phyloP scores from a whole-genome alignment of 2,888 invertebrate genomes.

The Bellardia bayeri region DNA sequence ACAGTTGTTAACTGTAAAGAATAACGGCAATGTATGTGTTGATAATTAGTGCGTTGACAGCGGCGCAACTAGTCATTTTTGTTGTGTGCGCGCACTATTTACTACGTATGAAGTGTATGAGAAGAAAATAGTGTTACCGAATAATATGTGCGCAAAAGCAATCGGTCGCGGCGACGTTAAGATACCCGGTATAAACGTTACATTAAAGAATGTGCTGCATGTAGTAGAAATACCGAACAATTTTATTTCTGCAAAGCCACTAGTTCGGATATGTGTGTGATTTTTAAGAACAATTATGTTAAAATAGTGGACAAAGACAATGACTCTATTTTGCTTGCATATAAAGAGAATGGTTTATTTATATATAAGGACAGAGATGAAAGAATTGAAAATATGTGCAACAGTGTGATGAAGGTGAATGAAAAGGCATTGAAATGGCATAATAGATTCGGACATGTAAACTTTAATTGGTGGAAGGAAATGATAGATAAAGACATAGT shows the following conservation, averaged over 20 bases:
- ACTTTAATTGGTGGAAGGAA: constrained; percentile 41
- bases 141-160: constrained; percentile 32
- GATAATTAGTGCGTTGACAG: constrained; percentile 51
- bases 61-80: constrained; percentile 21
- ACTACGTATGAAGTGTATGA: constrained; percentile 11
- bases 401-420: background rate
- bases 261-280: background rate
- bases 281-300: constrained; percentile 42
- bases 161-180: constrained; percentile 49
- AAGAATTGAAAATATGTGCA: constrained; percentile 24
- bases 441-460: constrained; percentile 49
- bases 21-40: background rate
- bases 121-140: constrained; percentile 31
- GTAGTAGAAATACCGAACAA: constrained; percentile 24
- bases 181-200: constrained; percentile 2
- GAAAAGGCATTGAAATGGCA: constrained; percentile 55
- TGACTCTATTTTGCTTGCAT: constrained; percentile 34
- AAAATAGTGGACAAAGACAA: constrained; percentile 31
- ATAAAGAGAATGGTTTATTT: constrained; percentile 29
- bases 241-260: constrained; percentile 49
- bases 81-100: background rate
- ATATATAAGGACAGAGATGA: constrained; percentile 1
- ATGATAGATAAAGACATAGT: constrained; percentile 46
- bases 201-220: constrained; percentile 47
- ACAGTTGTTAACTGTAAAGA: constrained; percentile 15